Evolutionary conservation across 2,113 vertebrate genomes (phyloP), one percentile per base, ranked within the genome.

Genomic region (Peromyscus polionotus): DNA sequence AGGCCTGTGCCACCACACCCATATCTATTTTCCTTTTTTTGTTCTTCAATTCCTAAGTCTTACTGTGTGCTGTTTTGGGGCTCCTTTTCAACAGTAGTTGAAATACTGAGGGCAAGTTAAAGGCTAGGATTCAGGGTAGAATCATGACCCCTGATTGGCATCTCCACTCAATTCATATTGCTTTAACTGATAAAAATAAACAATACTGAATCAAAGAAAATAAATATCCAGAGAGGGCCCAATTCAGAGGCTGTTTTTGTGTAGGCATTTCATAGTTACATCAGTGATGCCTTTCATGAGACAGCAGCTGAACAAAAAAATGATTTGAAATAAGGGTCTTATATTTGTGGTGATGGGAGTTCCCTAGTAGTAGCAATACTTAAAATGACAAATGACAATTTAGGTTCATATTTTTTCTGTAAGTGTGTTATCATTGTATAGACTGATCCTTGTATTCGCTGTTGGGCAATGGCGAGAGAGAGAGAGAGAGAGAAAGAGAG

Each of bases 391-490:
- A 73, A 24, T 36, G 83, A 77, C 3, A 59, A 91, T 59, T 79
- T 85, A 70, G 2, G 83, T 33, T 68, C 39, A 39, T 3, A 51
- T 12, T 70, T 59, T 65, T 20, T 19, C 51, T 85, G 13, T 63
- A 31, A 68, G 67, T 68, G 68, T 24, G 28, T 79, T 83, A 39
- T 65, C 67, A 79, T 57, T 79, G 75, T 59, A 59, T 2, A 76
- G n/a, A 65, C 36, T 17, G 65, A 61, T 84, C 88, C 90, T 90
- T 94, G 61, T 26, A 59, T 77, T 54, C n/a, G 65, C 57, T 73
- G 7, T 42, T 89, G 42, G 54, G 67, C 20, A 90, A 90, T 61
- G 88, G n/a, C n/a, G 51, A 84, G 90, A 57, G 96, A 79, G 17
- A 80, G n/a, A 72, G 42, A 42, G 42, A 42, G 42, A 42, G 42